phyloP scores from a whole-genome alignment of 1,140 invertebrate genomes.

The Matsumurasca onukii region DNA sequence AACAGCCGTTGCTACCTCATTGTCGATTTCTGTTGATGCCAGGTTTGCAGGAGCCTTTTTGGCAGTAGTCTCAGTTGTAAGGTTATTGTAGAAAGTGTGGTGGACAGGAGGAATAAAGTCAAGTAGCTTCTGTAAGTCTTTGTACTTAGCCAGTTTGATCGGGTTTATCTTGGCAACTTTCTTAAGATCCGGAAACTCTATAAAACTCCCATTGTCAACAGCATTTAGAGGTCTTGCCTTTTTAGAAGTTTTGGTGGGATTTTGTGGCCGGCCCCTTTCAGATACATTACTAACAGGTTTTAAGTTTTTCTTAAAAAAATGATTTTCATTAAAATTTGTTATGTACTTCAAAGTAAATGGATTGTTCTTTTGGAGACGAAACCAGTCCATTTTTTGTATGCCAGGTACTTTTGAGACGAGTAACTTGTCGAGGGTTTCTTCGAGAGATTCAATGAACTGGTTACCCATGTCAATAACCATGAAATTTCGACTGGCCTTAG shows the following conservation, averaged over 20 bases:
- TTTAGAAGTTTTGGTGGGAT: background rate
- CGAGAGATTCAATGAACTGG: background rate
- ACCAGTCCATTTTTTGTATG: conserved; percentile 26
- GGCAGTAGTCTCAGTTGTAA: too few species aligned
- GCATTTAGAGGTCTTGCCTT: background rate
- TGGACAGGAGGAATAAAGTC: conserved; percentile 15
- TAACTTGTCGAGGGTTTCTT: conserved; percentile 13
- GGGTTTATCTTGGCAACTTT: background rate
- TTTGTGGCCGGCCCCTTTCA: background rate
- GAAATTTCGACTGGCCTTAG: conserved; percentile 2
- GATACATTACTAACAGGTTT: background rate
- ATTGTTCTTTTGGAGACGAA: conserved; percentile 26
- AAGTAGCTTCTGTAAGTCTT: conserved; percentile 22
- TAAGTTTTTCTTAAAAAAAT: conserved; percentile 20
- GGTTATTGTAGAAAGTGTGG: background rate
- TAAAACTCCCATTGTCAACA: background rate
- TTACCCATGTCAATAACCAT: background rate
- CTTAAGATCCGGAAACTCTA: background rate
- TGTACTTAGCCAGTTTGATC: conserved; percentile 27
- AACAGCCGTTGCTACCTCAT: too few species aligned
- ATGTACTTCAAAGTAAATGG: conserved; percentile 27
- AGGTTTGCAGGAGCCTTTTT: too few species aligned
- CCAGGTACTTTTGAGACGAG: conserved; percentile 23
- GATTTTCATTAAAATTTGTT: conserved; percentile 15
- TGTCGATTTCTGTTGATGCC: too few species aligned